phyloP scores from a whole-genome alignment of 1,140 invertebrate species.

The Trissolcus basalis region DNA sequence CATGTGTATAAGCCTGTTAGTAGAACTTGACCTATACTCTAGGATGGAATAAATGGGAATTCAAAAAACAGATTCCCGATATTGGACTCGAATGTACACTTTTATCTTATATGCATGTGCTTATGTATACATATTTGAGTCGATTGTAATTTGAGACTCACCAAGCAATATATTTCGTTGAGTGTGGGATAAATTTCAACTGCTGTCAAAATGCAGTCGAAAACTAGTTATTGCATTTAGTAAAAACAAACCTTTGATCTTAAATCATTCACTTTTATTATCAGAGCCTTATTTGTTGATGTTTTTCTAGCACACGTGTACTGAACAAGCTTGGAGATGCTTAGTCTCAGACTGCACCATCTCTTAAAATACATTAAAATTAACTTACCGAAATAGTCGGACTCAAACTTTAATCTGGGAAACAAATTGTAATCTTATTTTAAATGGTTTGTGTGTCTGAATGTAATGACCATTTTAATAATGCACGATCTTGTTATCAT shows the following conservation, averaged over 20 bases:
- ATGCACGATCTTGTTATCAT: too few species aligned
- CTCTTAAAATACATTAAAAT: too few species aligned
- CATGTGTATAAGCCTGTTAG: slow-evolving; percentile 8
- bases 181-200: slow-evolving; percentile 20
- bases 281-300: slow-evolving; percentile 24
- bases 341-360: too few species aligned
- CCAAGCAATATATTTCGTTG: slow-evolving; percentile 3
- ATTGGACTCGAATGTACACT: slow-evolving; percentile 10
- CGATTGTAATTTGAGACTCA: slow-evolving; percentile 1
- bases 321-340: slow-evolving; percentile 1
- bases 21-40: slow-evolving; percentile 31
- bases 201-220: slow-evolving; percentile 7
- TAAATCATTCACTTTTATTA: slow-evolving; percentile 16
- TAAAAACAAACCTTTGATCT: slow-evolving; percentile 35
- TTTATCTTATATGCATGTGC: slow-evolving; percentile 14
- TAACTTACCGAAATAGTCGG: too few species aligned
- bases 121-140: too few species aligned
- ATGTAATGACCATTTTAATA: too few species aligned
- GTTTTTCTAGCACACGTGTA: slow-evolving; percentile 7
- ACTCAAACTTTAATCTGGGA: too few species aligned
- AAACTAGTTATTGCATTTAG: slow-evolving; percentile 24
- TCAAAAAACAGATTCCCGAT: slow-evolving; percentile 32
- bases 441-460: too few species aligned
- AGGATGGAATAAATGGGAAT: slow-evolving; percentile 18
- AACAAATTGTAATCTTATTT: too few species aligned